A percentile compares a stretch with the other conserved stretches of the same genome.
Evolutionary conservation across 2,888 invertebrate species (phyloP).

Genomic region (Drosophila macrospina): DNA sequence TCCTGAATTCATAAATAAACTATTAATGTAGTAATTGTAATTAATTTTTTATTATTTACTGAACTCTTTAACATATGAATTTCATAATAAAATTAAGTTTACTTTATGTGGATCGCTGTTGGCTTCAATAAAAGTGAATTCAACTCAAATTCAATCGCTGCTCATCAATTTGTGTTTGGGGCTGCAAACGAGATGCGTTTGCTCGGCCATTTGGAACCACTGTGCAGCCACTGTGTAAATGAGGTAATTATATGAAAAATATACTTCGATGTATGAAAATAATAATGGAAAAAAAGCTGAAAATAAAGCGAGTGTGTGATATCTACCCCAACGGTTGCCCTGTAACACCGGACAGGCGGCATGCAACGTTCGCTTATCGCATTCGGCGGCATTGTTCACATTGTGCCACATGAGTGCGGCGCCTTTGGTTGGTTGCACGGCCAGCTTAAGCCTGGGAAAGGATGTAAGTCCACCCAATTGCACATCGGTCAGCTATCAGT

Average conservation of each 20-base stretch:
- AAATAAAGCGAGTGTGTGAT: neutral
- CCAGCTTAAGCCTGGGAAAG: constrained; percentile 39
- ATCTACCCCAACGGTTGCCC: constrained; percentile 51
- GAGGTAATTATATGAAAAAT: constrained; percentile 5
- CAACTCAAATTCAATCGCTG: neutral
- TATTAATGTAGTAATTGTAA: too few species aligned
- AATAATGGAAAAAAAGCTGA: too few species aligned
- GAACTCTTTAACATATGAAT: too few species aligned
- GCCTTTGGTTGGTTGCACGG: constrained; percentile 29
- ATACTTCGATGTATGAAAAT: neutral
- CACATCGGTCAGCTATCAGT: constrained; percentile 43
- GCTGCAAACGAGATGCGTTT: neutral
- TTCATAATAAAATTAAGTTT: too few species aligned
- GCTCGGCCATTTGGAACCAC: constrained; percentile 18
- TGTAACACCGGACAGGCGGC: constrained; percentile 52
- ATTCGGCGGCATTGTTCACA: constrained; percentile 17
- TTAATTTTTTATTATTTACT: too few species aligned
- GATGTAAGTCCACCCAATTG: constrained; percentile 41
- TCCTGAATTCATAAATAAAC: too few species aligned
- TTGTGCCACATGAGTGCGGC: constrained; percentile 48
- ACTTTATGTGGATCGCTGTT: neutral
- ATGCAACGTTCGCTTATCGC: constrained; percentile 39
- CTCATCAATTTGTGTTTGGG: neutral
- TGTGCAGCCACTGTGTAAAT: constrained; percentile 46
- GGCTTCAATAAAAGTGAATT: neutral